Conservation (phyloP, 2,797 vertebrate genomes). For the Aplochiton taeniatus region DNA sequence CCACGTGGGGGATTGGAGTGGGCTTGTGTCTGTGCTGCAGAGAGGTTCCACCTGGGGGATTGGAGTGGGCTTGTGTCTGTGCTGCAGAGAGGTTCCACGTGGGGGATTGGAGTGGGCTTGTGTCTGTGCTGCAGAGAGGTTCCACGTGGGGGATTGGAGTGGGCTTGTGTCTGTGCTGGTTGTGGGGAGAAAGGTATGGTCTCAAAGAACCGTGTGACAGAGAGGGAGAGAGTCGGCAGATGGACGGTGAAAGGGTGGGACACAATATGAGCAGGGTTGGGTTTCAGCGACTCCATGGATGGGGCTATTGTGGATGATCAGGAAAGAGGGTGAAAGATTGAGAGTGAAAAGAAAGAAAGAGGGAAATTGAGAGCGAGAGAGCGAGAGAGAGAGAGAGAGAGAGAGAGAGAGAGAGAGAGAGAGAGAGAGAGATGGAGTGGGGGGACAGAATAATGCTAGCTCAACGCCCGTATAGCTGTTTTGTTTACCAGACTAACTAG, state of each 20-base stretch:
- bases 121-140: too few species aligned
- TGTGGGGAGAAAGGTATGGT: slow-evolving; percentile 17
- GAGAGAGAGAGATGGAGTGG: slow-evolving; percentile 8
- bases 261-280: slow-evolving; percentile 55
- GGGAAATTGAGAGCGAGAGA: background rate
- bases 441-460: background rate
- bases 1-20: too few species aligned
- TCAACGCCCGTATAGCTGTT: too few species aligned
- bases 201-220: slow-evolving; percentile 41
- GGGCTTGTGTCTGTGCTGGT: too few species aligned
- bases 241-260: slow-evolving; percentile 52
- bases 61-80: too few species aligned
- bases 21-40: too few species aligned
- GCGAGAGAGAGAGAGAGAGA: background rate
- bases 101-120: too few species aligned
- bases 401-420: slow-evolving; percentile 21
- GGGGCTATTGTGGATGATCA: slow-evolving; percentile 44
- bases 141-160: too few species aligned
- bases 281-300: slow-evolving; percentile 55
- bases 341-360: slow-evolving; percentile 5
- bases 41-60: too few species aligned
- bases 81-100: too few species aligned
- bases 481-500: too few species aligned
- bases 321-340: background rate
- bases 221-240: slow-evolving; percentile 56